phyloP scores from a whole-genome alignment of 30 jellyfish, hydroid and myxozoan genomes.

The Chrysaora quinquecirrha region DNA sequence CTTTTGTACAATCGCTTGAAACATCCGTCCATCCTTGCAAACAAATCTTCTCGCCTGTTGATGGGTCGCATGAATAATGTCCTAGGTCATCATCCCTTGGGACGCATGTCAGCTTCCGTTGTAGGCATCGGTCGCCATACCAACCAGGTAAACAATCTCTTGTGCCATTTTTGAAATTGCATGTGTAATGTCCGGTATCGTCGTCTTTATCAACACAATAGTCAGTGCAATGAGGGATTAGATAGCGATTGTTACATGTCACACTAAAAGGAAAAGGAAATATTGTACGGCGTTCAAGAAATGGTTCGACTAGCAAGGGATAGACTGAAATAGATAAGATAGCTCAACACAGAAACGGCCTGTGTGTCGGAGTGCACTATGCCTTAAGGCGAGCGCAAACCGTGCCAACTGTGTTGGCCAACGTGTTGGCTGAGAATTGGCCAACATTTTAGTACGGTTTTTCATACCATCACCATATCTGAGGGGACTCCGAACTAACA shows the following conservation, averaged over 20 bases:
- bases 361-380: too few species aligned
- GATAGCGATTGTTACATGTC: slow-evolving; percentile 31
- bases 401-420: too few species aligned
- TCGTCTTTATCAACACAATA: slow-evolving; percentile 62
- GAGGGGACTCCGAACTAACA: too few species aligned
- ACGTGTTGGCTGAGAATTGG: too few species aligned
- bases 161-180: slow-evolving; percentile 52
- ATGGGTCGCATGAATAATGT: slow-evolving; percentile 55
- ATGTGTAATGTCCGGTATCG: slow-evolving; percentile 65
- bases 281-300: too few species aligned
- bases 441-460: too few species aligned
- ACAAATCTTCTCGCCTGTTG: slow-evolving; percentile 71
- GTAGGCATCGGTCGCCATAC: slow-evolving; percentile 58
- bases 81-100: slow-evolving; percentile 68
- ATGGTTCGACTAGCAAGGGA: too few species aligned
- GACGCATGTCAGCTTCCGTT: slow-evolving; percentile 21
- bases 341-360: too few species aligned
- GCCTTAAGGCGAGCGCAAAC: too few species aligned
- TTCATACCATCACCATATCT: too few species aligned
- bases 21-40: slow-evolving; percentile 77
- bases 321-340: too few species aligned
- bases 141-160: slow-evolving; percentile 59
- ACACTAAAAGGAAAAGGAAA: too few species aligned
- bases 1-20: slow-evolving; percentile 58
- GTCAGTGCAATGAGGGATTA: slow-evolving; percentile 72